These are phyloP conservation scores for Chamaea fasciata DNA, from an alignment of 2,113 vertebrate species.

Conservation along the genomic window DNA sequence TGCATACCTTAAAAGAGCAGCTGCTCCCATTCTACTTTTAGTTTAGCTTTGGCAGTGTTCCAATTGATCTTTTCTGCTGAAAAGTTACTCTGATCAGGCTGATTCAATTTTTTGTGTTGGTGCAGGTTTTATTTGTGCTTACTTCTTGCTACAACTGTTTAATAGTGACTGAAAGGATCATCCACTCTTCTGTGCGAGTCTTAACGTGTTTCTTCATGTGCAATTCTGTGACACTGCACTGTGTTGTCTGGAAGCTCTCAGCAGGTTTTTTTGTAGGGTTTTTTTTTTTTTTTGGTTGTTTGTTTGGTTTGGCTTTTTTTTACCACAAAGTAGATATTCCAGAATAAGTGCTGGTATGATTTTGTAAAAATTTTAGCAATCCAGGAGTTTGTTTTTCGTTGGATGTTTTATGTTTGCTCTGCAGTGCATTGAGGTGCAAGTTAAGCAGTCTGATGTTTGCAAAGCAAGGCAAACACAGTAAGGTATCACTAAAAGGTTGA, in stretches of 20 bases:
- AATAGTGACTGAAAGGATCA: background rate
- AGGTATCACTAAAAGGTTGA: background rate
- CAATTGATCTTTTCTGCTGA: background rate
- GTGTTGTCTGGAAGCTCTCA: background rate
- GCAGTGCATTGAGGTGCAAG: background rate
- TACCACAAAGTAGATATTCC: background rate
- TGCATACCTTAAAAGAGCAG: background rate
- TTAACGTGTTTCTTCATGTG: background rate
- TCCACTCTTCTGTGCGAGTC: background rate
- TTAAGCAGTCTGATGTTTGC: background rate
- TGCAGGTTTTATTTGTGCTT: background rate
- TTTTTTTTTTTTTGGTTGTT: too few species aligned
- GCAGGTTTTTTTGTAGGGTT: accelerated
- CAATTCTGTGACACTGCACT: background rate
- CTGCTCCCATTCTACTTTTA: background rate
- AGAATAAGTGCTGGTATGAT: background rate
- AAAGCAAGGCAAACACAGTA: background rate
- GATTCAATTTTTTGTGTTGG: background rate
- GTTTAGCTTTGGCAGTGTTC: background rate
- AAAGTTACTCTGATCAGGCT: background rate
- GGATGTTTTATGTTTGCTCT: background rate
- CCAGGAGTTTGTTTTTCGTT: background rate
- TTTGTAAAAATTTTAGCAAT: background rate
- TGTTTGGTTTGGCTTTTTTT: too few species aligned
- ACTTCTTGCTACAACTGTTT: background rate